phyloP scores from a whole-genome alignment of 2,797 vertebrate genomes.

The Spondyliosoma cantharus region DNA sequence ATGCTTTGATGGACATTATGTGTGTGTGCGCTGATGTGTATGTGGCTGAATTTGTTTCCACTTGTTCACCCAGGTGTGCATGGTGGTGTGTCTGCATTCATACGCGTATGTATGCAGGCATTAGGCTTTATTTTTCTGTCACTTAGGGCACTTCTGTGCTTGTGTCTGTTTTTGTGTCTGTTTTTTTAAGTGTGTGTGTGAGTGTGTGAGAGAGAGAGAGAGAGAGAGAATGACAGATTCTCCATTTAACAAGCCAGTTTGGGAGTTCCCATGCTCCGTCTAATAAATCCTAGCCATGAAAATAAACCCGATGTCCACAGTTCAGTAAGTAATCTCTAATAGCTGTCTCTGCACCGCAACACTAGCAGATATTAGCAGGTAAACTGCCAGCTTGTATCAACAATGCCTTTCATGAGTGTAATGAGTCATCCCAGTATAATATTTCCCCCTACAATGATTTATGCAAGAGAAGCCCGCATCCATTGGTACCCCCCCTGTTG shows the following conservation, averaged over 20 bases:
- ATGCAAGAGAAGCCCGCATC: constrained; percentile 44
- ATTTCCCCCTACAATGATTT: constrained; percentile 57
- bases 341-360: constrained; percentile 40
- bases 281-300: constrained; percentile 73
- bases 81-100: constrained; percentile 19
- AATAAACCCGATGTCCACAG: constrained; percentile 67
- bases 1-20: constrained; percentile 47
- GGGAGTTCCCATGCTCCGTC: constrained; percentile 69
- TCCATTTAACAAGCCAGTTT: constrained; percentile 60
- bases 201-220: too few species aligned
- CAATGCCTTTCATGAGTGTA: constrained; percentile 65
- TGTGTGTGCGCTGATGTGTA: not conserved
- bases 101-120: constrained; percentile 14
- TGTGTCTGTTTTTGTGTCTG: constrained; percentile 28
- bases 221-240: constrained; percentile 51
- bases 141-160: constrained; percentile 18
- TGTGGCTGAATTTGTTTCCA: constrained; percentile 52
- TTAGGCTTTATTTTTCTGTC: constrained; percentile 23
- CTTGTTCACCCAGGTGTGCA: constrained; percentile 46
- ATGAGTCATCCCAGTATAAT: constrained; percentile 72
- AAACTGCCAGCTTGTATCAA: constrained; percentile 75
- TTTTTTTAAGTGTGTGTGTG: constrained; percentile 27
- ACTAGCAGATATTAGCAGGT: constrained; percentile 67
- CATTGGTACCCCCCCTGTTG: constrained; percentile 50
- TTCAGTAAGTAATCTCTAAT: constrained; percentile 57